Conservation (phyloP, 1,140 invertebrate genomes). For the Orussus abietinus region DNA sequence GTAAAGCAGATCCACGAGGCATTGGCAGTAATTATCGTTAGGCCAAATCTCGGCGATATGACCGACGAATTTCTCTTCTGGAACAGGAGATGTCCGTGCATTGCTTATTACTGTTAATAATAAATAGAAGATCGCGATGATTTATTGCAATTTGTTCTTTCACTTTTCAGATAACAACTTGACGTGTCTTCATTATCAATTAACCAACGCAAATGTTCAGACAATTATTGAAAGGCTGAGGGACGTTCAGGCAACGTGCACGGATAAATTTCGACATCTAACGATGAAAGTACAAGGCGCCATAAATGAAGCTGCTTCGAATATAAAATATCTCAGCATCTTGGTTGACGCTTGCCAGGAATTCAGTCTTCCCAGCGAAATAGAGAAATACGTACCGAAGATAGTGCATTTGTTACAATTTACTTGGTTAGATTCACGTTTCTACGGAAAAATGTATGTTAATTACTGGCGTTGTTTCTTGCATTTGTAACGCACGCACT, state of each 20-base stretch:
- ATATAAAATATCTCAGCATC: constrained; percentile 73
- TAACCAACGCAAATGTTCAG: constrained; percentile 67
- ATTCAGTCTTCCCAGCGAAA: constrained; percentile 57
- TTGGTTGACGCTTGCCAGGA: constrained; percentile 66
- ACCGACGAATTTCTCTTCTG: constrained; percentile 81
- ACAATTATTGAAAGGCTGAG: constrained; percentile 70
- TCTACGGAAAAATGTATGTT: constrained; percentile 66
- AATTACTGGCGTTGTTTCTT: constrained; percentile 1
- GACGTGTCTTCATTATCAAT: constrained; percentile 68
- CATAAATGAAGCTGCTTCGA: constrained; percentile 69
- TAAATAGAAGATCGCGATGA: neutral
- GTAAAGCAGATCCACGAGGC: constrained; percentile 75
- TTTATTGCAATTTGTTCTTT: constrained; percentile 2
- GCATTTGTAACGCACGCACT: neutral
- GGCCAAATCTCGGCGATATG: constrained; percentile 62
- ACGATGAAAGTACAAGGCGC: constrained; percentile 57
- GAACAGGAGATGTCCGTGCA: constrained; percentile 70
- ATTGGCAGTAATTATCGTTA: constrained; percentile 55
- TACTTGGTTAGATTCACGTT: constrained; percentile 78
- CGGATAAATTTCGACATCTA: constrained; percentile 64
- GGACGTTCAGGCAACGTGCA: constrained; percentile 72
- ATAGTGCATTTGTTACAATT: constrained; percentile 74
- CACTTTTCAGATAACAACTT: constrained; percentile 70
- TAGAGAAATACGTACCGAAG: constrained; percentile 61
- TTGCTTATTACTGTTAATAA: constrained; percentile 11